Percentiles rank a stretch among this genome's conserved stretches.
phyloP scores from a whole-genome alignment of 2,888 invertebrate genomes.

The Lycocerus yunnanus region DNA sequence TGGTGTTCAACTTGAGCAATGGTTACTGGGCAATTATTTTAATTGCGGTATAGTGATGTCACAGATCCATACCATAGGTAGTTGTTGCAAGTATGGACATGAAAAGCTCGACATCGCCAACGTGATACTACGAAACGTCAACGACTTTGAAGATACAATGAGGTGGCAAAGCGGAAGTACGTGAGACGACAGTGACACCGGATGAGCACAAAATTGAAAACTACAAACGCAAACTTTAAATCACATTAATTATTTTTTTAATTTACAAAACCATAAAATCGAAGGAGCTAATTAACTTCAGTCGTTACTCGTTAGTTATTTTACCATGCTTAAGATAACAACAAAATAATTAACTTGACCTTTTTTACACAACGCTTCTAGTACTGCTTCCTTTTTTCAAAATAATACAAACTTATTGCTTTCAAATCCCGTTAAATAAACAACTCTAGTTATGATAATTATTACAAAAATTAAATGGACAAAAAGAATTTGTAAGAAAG shows the following conservation, averaged over 20 bases:
- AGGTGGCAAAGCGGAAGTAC: conserved; percentile 38
- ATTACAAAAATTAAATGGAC: background rate
- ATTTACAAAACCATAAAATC: background rate
- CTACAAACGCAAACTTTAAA: conserved; percentile 17
- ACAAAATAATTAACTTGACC: background rate
- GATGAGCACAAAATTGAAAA: conserved; percentile 35
- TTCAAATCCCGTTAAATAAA: background rate
- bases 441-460: background rate
- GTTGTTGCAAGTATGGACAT: conserved; percentile 5
- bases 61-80: conserved; percentile 6
- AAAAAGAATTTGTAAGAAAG: background rate
- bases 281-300: background rate
- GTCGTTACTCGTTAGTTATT: background rate
- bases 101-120: background rate
- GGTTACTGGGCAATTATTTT: conserved; percentile 14
- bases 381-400: background rate
- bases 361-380: background rate
- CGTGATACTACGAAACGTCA: conserved; percentile 32
- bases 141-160: conserved; percentile 35
- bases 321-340: background rate
- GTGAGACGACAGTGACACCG: conserved; percentile 37
- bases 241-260: background rate
- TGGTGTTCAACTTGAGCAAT: conserved; percentile 1
- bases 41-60: conserved; percentile 8
- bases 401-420: background rate